Evolutionary conservation across 1,140 invertebrate genomes (phyloP), one percentile per base, ranked within the genome.

Genomic region (Drosophila watanabei): DNA sequence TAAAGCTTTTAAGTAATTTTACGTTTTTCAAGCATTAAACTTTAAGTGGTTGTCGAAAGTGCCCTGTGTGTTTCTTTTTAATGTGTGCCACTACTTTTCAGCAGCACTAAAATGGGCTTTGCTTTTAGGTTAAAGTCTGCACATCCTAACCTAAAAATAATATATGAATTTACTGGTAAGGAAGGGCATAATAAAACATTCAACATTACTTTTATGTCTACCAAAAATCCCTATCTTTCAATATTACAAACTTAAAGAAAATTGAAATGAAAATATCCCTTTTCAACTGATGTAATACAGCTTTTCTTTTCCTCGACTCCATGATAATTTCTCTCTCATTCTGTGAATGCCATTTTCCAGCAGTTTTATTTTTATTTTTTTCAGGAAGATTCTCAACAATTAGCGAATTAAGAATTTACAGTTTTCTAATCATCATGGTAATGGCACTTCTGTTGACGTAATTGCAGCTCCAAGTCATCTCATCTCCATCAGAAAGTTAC

Each of bases 391-490:
- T 72, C 69, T 72, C 69, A 69, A 62, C 70, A 79, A 71, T 83
- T 76, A 61, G 62, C 82, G 52, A 78, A 80, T 79, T 75, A 45
- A 41, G 30, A 62, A 70, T 88, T 80, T 83, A 88, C 84, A 88
- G 81, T 87, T 87, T 79, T 80, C 60, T 76, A 88, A 83, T 80
- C 85, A 75, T 70, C 73, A 56, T 88, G 49, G 52, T 73, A 80
- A 73, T 72, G 80, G 48, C 65, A 80, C 79, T 79, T 63, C 56
- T 59, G 84, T 54, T 80, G 84, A 87, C 80, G 80, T 87, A 87
- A 87, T 88, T 88, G 84, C 84, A 68, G 28, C 86, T 87, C 76
- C 71, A 54, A 87, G 71, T 88, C 83, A 83, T 56, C 52, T 56
- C 52, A 56, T 56, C 52, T 56, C 52, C 52, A 56, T 83, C 84